phyloP scores from a whole-genome alignment of 2,113 vertebrate species.

The Pseudorasbora parva region DNA sequence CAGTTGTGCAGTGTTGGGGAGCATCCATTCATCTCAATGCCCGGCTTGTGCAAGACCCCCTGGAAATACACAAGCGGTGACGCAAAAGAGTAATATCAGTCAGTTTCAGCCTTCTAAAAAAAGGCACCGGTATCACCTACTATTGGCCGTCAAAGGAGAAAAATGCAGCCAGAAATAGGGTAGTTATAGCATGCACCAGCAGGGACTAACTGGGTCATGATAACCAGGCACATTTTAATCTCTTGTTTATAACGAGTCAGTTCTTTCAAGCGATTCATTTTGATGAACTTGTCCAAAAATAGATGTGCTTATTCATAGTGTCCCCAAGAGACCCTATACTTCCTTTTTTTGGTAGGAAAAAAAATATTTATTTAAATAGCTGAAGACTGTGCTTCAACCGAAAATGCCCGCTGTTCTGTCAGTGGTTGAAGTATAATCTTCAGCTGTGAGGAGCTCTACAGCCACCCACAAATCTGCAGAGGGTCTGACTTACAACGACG shows the following conservation, averaged over 20 bases:
- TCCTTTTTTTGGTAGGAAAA: background rate
- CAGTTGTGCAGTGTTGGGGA: background rate
- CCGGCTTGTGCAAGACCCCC: background rate
- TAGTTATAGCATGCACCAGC: constrained; percentile 4
- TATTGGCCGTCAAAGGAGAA: background rate
- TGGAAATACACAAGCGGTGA: constrained; percentile 7
- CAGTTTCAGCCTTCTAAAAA: background rate
- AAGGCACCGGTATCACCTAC: background rate
- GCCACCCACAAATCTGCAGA: constrained; percentile 43
- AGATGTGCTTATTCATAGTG: constrained; percentile 13
- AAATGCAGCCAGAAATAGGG: background rate
- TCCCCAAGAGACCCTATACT: background rate
- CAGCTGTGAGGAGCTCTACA: constrained; percentile 16
- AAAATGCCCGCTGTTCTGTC: background rate
- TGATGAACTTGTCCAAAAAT: constrained; percentile 13
- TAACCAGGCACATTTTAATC: background rate
- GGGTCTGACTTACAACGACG: background rate
- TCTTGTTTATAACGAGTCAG: background rate
- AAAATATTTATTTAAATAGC: background rate
- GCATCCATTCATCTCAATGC: background rate
- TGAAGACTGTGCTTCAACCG: background rate
- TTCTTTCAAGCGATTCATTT: background rate
- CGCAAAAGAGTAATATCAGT: constrained; percentile 12
- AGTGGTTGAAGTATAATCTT: constrained; percentile 24
- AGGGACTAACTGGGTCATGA: constrained; percentile 5